Evolutionary conservation across 30 jellyfish, hydroid and myxozoan genomes (phyloP).

Genomic region (Aurelia aurita complex sp. Pacific): DNA sequence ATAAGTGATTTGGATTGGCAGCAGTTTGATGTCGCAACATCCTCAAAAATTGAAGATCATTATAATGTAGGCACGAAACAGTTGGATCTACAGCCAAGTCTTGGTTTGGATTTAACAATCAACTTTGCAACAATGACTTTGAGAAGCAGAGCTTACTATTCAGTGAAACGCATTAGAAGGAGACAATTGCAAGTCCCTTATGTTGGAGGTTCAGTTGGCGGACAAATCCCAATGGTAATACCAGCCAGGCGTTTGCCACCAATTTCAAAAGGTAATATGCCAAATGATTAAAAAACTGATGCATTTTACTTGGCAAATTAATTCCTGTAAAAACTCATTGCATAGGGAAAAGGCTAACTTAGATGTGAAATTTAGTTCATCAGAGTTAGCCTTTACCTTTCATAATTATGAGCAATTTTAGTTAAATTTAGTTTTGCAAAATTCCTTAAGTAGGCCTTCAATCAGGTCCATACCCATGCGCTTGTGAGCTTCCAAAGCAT

Average conservation of each 20-base stretch:
- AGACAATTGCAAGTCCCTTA: slow-evolving; percentile 14
- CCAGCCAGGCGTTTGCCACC: background rate
- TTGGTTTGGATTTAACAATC: background rate
- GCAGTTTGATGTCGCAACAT: slow-evolving; percentile 31
- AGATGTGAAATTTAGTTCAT: too few relatives aligned
- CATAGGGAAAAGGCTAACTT: too few relatives aligned
- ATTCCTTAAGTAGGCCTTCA: too few relatives aligned
- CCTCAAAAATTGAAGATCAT: slow-evolving; percentile 12
- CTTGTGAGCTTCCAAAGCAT: too few relatives aligned
- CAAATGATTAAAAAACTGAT: too few relatives aligned
- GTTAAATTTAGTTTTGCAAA: too few relatives aligned
- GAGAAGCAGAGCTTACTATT: background rate
- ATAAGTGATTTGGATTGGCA: slow-evolving; percentile 28
- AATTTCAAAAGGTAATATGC: too few relatives aligned
- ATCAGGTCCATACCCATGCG: too few relatives aligned
- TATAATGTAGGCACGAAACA: background rate
- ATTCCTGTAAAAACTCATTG: too few relatives aligned
- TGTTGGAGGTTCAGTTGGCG: slow-evolving; percentile 31
- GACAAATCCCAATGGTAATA: background rate
- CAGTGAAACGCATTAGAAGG: background rate
- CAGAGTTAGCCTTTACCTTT: too few relatives aligned
- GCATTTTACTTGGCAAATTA: too few relatives aligned
- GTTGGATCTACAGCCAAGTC: background rate
- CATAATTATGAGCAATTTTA: too few relatives aligned
- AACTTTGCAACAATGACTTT: slow-evolving; percentile 11